phyloP scores from a whole-genome alignment of 2,797 vertebrate genomes.

The Gouania willdenowi region DNA sequence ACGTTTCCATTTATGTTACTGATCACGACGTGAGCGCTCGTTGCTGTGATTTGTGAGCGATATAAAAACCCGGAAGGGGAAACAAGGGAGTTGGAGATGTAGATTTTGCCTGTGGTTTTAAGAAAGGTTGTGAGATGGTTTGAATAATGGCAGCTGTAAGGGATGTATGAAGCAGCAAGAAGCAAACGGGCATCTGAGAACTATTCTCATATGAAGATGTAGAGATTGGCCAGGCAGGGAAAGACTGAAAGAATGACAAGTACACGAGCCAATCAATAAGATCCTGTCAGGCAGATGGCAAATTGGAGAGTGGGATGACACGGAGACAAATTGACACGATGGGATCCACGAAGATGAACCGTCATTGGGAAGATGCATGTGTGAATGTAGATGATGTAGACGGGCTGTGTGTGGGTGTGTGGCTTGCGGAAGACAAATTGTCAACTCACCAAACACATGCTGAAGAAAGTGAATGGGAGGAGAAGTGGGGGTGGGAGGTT shows the following conservation, averaged over 20 bases:
- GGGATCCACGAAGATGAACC: constrained; percentile 64
- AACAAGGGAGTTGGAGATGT: constrained; percentile 49
- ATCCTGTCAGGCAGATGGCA: constrained; percentile 68
- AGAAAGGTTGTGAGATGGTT: constrained; percentile 26
- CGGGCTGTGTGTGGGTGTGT: neutral
- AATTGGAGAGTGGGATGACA: constrained; percentile 72
- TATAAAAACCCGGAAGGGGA: constrained; percentile 47
- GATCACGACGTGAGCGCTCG: constrained; percentile 61
- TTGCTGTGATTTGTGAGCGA: constrained; percentile 59
- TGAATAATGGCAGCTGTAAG: constrained; percentile 33
- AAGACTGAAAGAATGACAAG: constrained; percentile 61
- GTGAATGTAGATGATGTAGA: neutral
- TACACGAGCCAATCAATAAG: constrained; percentile 70
- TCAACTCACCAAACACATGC: constrained; percentile 26
- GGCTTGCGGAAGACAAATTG: constrained; percentile 44
- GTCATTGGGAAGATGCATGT: constrained; percentile 13
- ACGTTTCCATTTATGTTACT: constrained; percentile 63
- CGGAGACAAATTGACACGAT: constrained; percentile 75
- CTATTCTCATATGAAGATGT: constrained; percentile 54
- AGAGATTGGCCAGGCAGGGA: constrained; percentile 49
- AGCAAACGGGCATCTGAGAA: constrained; percentile 27
- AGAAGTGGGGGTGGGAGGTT: constrained; percentile 2
- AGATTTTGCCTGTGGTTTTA: constrained; percentile 38
- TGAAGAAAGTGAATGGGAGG: neutral
- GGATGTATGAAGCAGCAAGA: constrained; percentile 24